Evolutionary conservation across 2,797 vertebrate species (phyloP).

Genomic region (Cryptoprocta ferox): DNA sequence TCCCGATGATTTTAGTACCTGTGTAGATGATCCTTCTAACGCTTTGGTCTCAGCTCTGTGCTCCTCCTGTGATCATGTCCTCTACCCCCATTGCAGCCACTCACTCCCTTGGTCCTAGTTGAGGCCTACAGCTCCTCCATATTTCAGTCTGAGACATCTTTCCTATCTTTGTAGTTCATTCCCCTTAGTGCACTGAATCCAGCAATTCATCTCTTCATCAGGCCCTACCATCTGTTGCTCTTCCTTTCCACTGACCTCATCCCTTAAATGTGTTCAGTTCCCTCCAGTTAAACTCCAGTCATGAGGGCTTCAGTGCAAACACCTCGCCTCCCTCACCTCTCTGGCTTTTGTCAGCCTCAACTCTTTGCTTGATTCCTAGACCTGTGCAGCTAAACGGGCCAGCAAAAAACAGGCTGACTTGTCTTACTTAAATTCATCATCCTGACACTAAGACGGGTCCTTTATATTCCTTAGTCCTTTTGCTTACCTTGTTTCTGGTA

Average conservation of each 20-base stretch:
- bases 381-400: neutral
- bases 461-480: neutral
- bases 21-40: neutral
- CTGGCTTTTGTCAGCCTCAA: neutral
- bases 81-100: neutral
- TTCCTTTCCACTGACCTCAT: neutral
- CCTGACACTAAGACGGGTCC: neutral
- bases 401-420: neutral
- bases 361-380: neutral
- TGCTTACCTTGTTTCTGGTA: neutral
- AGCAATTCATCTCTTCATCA: neutral
- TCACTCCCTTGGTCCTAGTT: neutral
- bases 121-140: neutral
- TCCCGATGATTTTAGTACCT: neutral
- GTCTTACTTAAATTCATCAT: neutral
- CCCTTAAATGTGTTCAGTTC: neutral
- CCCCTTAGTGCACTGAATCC: neutral
- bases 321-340: neutral
- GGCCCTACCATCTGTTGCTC: neutral
- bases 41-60: neutral
- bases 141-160: neutral
- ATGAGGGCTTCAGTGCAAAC: neutral
- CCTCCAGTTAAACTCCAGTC: neutral
- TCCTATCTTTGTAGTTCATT: neutral
- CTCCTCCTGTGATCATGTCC: neutral